Evolutionary conservation across 2,797 vertebrate genomes (phyloP).

Genomic region (Triplophysa bombifrons): DNA sequence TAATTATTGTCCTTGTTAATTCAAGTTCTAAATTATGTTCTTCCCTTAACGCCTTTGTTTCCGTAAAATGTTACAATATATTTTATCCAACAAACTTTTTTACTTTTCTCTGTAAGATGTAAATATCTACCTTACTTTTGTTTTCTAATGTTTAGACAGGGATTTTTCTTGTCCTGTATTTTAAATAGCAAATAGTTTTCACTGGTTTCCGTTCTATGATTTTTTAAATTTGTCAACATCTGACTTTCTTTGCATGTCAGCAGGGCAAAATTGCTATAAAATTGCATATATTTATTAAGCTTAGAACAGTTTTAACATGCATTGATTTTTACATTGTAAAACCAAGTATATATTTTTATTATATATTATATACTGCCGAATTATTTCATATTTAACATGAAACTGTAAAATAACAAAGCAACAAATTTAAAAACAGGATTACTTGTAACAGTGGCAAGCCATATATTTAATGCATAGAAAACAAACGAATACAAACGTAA

Average conservation of each 20-base stretch:
- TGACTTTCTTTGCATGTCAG: too few species aligned
- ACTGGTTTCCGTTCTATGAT: too few species aligned
- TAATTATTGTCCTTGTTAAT: not conserved
- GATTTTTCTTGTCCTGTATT: not conserved
- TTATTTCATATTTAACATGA: too few species aligned
- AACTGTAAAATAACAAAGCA: not conserved
- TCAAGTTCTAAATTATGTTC: too few species aligned
- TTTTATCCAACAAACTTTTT: not conserved
- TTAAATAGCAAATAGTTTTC: too few species aligned
- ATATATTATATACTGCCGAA: too few species aligned
- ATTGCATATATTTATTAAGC: too few species aligned
- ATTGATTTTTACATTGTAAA: too few species aligned
- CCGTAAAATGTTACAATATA: not conserved
- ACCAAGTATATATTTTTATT: too few species aligned
- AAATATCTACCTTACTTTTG: not conserved
- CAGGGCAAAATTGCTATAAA: too few species aligned
- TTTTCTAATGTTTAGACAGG: not conserved
- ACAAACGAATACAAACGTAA: not conserved
- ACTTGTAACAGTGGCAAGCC: not conserved
- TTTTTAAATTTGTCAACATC: too few species aligned
- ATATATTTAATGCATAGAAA: not conserved
- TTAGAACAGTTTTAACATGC: too few species aligned
- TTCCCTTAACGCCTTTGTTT: not conserved
- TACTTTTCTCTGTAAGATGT: not conserved
- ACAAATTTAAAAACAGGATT: not conserved